A percentile compares a stretch with the other conserved stretches of the same genome.
These are phyloP conservation scores for Protobothrops mucrosquamatus DNA, from an alignment of 2,113 vertebrate species.

Conservation along the genomic window DNA sequence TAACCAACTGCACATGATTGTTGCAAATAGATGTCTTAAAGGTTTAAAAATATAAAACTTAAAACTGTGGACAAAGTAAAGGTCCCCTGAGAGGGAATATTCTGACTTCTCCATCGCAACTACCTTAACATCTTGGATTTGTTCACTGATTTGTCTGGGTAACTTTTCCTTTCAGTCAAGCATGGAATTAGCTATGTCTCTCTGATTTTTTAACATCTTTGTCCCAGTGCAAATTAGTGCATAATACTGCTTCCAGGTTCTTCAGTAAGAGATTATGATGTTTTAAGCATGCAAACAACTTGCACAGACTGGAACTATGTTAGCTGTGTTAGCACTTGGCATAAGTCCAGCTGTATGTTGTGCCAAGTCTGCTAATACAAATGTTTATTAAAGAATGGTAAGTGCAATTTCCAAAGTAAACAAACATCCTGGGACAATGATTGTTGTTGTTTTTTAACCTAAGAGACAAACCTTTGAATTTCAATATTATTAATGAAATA, in stretches of 20 bases:
- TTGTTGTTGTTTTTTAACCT: background rate
- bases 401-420: background rate
- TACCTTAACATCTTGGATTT: background rate
- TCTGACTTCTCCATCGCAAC: too few species aligned
- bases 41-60: background rate
- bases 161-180: background rate
- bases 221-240: background rate
- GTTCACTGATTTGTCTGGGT: background rate
- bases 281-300: background rate
- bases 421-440: background rate
- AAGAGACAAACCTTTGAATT: accelerated
- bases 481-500: accelerated
- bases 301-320: background rate
- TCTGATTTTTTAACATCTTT: background rate
- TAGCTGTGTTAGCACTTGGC: background rate
- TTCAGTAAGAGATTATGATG: background rate
- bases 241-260: background rate
- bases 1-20: background rate
- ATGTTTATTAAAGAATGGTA: background rate
- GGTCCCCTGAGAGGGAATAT: background rate
- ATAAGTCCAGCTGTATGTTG: background rate
- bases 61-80: background rate
- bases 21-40: background rate
- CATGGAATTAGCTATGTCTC: background rate
- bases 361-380: background rate